phyloP scores from a whole-genome alignment of 35 echinoderm and acorn worm species.

The Diadema setosum region DNA sequence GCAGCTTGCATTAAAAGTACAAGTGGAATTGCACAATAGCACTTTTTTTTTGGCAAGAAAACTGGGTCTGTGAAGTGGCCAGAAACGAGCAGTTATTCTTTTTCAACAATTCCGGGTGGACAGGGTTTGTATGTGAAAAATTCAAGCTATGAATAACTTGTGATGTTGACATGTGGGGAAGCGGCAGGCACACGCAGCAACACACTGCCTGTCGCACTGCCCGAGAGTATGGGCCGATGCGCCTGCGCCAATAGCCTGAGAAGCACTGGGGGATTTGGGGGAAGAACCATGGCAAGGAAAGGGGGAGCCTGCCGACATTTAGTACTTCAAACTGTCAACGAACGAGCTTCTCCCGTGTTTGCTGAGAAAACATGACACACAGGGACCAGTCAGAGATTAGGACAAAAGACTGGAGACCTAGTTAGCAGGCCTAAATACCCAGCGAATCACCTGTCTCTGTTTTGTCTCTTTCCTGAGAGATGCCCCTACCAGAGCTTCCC shows the following conservation, averaged over 20 bases:
- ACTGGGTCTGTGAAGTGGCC: background rate
- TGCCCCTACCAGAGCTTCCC: background rate
- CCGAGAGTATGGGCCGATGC: background rate
- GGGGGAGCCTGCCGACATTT: background rate
- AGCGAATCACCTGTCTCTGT: background rate
- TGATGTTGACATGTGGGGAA: background rate
- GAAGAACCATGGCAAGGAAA: background rate
- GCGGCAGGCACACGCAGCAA: background rate
- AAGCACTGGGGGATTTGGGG: background rate
- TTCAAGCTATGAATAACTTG: background rate
- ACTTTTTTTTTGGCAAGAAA: background rate
- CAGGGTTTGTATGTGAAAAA: too few relatives aligned
- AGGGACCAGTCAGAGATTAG: background rate
- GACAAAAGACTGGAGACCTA: background rate
- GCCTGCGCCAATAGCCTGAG: background rate
- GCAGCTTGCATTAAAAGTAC: background rate
- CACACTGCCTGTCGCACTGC: background rate
- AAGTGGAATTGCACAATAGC: background rate
- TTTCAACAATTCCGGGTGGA: too few relatives aligned
- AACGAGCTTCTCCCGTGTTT: background rate
- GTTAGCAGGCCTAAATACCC: background rate
- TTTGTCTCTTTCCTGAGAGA: background rate
- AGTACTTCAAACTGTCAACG: background rate
- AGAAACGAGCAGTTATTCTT: too few relatives aligned
- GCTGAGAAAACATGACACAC: constrained; percentile 2